These are phyloP conservation scores for Desoria tigrina DNA, from an alignment of 2,888 invertebrate genomes.

Conservation along the genomic window DNA sequence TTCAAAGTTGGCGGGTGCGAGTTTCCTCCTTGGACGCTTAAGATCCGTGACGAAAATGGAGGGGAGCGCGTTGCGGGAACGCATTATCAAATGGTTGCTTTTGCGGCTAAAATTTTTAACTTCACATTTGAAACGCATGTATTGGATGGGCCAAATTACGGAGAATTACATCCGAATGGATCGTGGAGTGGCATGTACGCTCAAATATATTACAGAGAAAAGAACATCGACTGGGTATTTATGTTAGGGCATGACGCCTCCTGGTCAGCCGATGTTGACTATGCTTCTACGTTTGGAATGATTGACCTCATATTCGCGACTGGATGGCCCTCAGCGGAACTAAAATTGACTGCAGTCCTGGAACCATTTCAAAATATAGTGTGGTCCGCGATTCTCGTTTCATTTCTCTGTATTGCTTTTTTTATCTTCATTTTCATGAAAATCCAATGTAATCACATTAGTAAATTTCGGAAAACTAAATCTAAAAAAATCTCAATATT, in stretches of 20 bases:
- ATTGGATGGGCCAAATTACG: conserved; percentile 27
- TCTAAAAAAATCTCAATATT: too few species aligned
- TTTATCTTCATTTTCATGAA: too few species aligned
- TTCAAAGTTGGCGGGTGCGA: too few species aligned
- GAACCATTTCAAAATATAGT: conserved; percentile 12
- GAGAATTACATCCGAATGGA: conserved; percentile 25
- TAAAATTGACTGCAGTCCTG: conserved; percentile 15
- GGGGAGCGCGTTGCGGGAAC: too few species aligned
- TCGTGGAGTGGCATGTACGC: conserved; percentile 36
- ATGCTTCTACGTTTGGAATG: conserved; percentile 20
- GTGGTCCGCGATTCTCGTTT: conserved; percentile 1
- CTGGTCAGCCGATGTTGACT: conserved; percentile 24
- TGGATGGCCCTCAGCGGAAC: background rate
- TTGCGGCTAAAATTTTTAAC: conserved; percentile 23
- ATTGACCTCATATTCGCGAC: conserved; percentile 16
- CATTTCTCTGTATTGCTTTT: conserved; percentile 5
- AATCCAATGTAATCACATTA: too few species aligned
- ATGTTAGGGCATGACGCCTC: conserved; percentile 18
- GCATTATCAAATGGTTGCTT: too few species aligned
- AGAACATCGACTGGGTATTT: conserved; percentile 9
- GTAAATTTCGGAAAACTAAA: too few species aligned
- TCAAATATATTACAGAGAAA: conserved; percentile 21
- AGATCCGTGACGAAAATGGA: too few species aligned
- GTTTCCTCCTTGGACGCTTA: too few species aligned
- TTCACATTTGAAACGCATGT: conserved; percentile 22